A percentile compares a stretch with the other conserved stretches of the same genome.
Conservation (phyloP, 2,888 invertebrate genomes). For the Odontothrips loti region DNA sequence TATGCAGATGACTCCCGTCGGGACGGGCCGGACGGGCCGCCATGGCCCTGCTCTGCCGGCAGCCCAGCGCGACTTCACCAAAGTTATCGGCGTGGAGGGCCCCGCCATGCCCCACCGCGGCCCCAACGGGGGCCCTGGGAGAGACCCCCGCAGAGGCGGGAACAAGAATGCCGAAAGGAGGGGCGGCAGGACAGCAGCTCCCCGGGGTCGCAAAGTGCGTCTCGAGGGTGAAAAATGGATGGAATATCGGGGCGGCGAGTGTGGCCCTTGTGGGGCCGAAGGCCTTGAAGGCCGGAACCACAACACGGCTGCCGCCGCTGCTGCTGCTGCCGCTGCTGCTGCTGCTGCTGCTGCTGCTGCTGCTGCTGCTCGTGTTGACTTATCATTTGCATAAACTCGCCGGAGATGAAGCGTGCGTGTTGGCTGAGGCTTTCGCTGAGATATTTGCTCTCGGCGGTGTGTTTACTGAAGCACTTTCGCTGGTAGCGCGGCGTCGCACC, state of each 20-base stretch:
- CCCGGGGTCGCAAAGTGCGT: not conserved
- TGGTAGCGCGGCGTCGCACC: not conserved
- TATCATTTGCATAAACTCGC: constrained; percentile 23
- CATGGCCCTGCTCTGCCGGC: not conserved
- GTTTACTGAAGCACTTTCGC: constrained; percentile 15
- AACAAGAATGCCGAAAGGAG: not conserved
- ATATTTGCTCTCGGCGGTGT: constrained; percentile 7
- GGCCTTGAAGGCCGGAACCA: not conserved
- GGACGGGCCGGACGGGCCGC: not conserved
- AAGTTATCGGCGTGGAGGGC: constrained; percentile 9
- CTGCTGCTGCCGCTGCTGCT: not conserved
- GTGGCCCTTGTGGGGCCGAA: not conserved
- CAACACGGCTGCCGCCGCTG: no score
- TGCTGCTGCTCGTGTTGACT: not conserved
- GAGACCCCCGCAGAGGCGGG: not conserved
- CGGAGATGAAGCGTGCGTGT: constrained; percentile 19
- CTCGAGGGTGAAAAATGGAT: constrained; percentile 2
- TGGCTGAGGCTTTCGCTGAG: constrained; percentile 12
- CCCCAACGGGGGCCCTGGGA: no score
- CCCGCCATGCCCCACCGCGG: not conserved
- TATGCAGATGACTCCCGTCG: not conserved
- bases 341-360: no score
- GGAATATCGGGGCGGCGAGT: not conserved
- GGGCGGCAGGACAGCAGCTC: not conserved
- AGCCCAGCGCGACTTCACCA: not conserved